These are phyloP conservation scores for Eretmochelys imbricata DNA, from an alignment of 2,113 vertebrate species.

Conservation along the genomic window DNA sequence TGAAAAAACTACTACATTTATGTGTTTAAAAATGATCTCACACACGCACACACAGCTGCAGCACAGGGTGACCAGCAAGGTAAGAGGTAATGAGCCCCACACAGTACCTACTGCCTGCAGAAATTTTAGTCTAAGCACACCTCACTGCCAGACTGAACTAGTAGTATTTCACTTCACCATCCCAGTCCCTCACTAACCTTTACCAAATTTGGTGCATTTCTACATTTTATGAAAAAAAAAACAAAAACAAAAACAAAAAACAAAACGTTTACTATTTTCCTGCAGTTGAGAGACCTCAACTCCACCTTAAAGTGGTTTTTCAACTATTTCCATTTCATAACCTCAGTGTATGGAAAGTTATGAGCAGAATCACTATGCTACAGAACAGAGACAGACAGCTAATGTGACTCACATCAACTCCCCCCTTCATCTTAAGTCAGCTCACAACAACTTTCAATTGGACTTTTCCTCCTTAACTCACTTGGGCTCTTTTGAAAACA, in stretches of 20 bases:
- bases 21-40: too few relatives aligned
- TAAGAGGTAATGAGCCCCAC: too few relatives aligned
- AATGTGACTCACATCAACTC: too few relatives aligned
- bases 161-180: background rate
- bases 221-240: background rate
- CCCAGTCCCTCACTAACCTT: background rate
- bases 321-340: background rate
- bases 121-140: background rate
- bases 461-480: too few relatives aligned
- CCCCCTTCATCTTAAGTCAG: too few relatives aligned
- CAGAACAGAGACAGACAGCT: too few relatives aligned
- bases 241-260: too few relatives aligned
- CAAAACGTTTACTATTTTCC: background rate
- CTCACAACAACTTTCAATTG: too few relatives aligned
- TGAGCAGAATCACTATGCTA: background rate
- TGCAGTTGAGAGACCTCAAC: background rate
- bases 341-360: background rate
- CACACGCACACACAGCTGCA: too few relatives aligned
- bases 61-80: too few relatives aligned
- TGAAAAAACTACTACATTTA: too few relatives aligned
- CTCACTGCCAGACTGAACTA: background rate
- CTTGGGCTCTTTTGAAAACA: too few relatives aligned
- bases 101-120: background rate
- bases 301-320: background rate
- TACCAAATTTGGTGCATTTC: background rate